phyloP scores from a whole-genome alignment of 2,113 vertebrate species.

The Anhinga rufa region DNA sequence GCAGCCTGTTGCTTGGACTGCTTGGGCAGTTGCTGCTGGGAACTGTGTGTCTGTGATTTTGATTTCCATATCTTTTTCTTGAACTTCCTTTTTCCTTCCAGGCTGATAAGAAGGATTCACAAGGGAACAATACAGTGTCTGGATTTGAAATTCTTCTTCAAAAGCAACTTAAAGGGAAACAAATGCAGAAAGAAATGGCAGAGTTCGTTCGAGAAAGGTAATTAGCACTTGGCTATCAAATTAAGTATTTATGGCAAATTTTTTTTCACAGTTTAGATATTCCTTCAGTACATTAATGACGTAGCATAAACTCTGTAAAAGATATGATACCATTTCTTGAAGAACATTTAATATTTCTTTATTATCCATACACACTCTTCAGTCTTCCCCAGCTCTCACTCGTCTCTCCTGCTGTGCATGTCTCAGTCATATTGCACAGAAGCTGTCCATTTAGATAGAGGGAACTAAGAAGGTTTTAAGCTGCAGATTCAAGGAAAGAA shows the following conservation, averaged over 20 bases:
- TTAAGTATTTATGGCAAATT: neutral
- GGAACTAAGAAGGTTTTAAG: neutral
- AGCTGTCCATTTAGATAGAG: neutral
- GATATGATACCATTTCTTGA: neutral
- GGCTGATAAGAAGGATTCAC: constrained; percentile 92
- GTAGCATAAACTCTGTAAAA: neutral
- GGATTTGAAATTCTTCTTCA: constrained; percentile 96
- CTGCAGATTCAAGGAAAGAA: neutral
- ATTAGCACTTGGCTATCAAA: neutral
- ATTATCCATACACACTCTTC: neutral
- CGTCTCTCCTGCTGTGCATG: neutral
- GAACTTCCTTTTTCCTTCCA: constrained; percentile 58
- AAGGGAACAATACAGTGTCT: constrained; percentile 84
- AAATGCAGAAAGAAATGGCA: constrained; percentile 99
- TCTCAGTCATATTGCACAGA: neutral
- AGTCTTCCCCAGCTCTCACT: neutral
- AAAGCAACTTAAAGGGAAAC: constrained; percentile 96
- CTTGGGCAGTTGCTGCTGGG: neutral
- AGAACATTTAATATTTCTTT: neutral
- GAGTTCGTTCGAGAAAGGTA: constrained; percentile 96
- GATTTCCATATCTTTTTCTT: neutral
- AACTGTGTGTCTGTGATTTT: neutral
- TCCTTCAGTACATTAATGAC: neutral
- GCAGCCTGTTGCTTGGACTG: neutral
- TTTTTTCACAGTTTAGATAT: neutral